These are phyloP conservation scores for Rousettus leschenaultii DNA, from an alignment of 2,113 vertebrate species.

Conservation along the genomic window DNA sequence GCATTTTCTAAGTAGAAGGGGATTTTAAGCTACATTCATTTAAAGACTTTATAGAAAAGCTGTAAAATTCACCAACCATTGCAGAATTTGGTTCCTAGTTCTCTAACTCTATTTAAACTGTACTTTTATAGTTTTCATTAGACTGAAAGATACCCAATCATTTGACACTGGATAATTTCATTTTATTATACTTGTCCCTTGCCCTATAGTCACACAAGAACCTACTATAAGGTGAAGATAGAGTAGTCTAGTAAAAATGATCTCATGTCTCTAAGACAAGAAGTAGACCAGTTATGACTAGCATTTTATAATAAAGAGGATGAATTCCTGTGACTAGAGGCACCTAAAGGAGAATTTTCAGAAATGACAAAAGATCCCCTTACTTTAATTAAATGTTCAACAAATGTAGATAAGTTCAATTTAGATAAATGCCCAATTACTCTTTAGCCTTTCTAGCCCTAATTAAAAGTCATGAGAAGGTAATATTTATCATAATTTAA, in stretches of 20 bases:
- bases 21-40: not conserved
- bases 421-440: not conserved
- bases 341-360: not conserved
- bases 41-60: not conserved
- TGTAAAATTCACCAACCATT: not conserved
- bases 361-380: not conserved
- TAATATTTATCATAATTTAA: not conserved
- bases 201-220: not conserved
- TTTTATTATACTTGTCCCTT: not conserved
- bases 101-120: not conserved
- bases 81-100: not conserved
- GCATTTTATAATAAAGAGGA: not conserved
- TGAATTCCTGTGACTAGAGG: not conserved
- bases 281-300: not conserved
- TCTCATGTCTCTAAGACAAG: not conserved
- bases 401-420: not conserved
- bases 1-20: not conserved
- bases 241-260: not conserved
- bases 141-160: not conserved
- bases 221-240: not conserved
- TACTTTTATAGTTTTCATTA: not conserved
- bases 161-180: not conserved
- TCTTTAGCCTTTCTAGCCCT: not conserved
- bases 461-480: not conserved
- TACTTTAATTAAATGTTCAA: constrained; percentile 15